Evolutionary conservation across 2,113 vertebrate genomes (phyloP).

Genomic region (Psittacula cyanocephala): DNA sequence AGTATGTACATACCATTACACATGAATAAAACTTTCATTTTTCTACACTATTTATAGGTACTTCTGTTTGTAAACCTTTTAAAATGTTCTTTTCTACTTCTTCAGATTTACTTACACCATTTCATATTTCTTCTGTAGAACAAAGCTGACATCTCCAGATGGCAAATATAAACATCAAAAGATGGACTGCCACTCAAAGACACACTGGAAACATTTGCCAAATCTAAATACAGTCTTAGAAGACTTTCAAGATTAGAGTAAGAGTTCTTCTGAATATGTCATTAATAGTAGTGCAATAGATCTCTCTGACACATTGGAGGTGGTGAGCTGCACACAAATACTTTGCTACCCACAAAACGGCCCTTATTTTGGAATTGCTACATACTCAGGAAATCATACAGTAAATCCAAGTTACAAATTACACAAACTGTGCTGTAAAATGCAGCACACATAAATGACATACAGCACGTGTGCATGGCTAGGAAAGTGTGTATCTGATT

Average conservation of each 20-base stretch:
- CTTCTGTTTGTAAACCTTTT: slow-evolving; percentile 40
- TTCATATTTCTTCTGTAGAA: not conserved
- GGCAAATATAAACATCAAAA: slow-evolving; percentile 56
- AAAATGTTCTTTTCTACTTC: slow-evolving; percentile 1
- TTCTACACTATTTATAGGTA: not conserved
- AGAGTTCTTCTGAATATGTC: not conserved
- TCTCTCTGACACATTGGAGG: not conserved
- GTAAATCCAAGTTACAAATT: not conserved
- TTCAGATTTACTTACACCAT: not conserved
- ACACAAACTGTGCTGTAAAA: not conserved
- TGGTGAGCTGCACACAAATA: slow-evolving; percentile 5
- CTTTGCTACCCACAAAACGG: slow-evolving; percentile 22
- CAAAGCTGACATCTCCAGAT: slow-evolving; percentile 59
- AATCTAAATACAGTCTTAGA: slow-evolving; percentile 12
- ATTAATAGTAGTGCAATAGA: not conserved
- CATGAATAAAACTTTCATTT: not conserved
- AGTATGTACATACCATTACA: not conserved
- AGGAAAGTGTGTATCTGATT: not conserved
- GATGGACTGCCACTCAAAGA: slow-evolving; percentile 45
- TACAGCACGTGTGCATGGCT: not conserved
- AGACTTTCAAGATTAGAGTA: not conserved
- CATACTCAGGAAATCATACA: not conserved
- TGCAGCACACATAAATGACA: not conserved
- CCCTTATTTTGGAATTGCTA: not conserved
- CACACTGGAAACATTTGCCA: slow-evolving; percentile 41